phyloP scores from a whole-genome alignment of 2,113 vertebrate species.

The Chaetodon trifascialis region DNA sequence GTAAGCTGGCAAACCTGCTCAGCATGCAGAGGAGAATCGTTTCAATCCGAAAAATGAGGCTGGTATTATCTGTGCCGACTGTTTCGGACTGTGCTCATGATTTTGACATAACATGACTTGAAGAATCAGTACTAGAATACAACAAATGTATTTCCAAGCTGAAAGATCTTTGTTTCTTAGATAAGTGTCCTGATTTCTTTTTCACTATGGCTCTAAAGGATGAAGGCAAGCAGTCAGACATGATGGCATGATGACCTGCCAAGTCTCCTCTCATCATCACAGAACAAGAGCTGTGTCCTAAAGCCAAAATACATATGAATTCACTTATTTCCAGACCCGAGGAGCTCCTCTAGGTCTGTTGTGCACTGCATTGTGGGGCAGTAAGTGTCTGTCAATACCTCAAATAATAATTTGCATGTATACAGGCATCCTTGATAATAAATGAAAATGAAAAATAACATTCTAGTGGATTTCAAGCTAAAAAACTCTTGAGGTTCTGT shows the following conservation, averaged over 20 bases:
- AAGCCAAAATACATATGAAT: constrained; percentile 5
- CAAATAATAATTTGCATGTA: neutral
- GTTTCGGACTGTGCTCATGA: neutral
- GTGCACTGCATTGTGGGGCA: neutral
- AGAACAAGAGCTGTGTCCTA: neutral
- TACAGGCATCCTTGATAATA: neutral
- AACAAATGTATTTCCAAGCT: constrained; percentile 32
- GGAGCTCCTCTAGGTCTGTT: neutral
- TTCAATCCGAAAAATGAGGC: neutral
- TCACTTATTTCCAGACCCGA: neutral
- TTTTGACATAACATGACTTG: neutral
- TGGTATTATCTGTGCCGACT: neutral
- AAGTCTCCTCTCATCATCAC: constrained; percentile 29
- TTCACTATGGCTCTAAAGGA: constrained; percentile 13
- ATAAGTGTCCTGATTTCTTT: constrained; percentile 12
- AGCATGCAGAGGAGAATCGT: neutral
- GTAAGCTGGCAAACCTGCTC: neutral
- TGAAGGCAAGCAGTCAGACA: neutral
- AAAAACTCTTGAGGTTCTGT: too few species aligned
- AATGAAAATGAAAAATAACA: too few species aligned
- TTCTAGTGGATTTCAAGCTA: too few species aligned
- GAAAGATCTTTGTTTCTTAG: constrained; percentile 25
- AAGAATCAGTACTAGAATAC: constrained; percentile 17
- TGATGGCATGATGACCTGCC: neutral
- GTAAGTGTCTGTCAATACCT: neutral